A percentile compares a stretch with the other conserved stretches of the same genome.
phyloP scores from a whole-genome alignment of 2,888 invertebrate species.

The Malthinus seriepunctatus region DNA sequence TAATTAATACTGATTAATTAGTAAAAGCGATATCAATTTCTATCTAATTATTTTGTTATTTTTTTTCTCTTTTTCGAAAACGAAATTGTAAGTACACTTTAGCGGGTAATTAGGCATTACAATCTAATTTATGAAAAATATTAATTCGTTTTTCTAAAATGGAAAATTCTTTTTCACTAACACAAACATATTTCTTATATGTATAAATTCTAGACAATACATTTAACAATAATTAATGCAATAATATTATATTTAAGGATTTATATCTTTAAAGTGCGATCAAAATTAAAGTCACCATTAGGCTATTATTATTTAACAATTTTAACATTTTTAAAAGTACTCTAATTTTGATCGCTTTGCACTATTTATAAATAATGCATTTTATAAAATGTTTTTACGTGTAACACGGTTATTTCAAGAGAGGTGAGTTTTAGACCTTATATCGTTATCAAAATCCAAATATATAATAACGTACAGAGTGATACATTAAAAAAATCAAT shows the following conservation, averaged over 20 bases:
- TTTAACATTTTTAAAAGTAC: too few relatives aligned
- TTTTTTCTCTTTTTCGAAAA: conserved; percentile 9
- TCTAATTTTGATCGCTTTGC: too few relatives aligned
- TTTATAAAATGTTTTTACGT: too few relatives aligned
- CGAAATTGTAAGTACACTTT: conserved; percentile 30
- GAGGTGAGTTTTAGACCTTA: too few relatives aligned
- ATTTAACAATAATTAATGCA: conserved; percentile 16
- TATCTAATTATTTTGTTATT: conserved; percentile 1
- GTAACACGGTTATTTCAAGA: too few relatives aligned
- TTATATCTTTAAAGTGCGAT: too few relatives aligned
- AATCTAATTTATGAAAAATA: conserved; percentile 22
- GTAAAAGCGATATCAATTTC: conserved; percentile 1
- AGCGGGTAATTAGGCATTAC: conserved; percentile 27
- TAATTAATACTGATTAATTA: conserved; percentile 1
- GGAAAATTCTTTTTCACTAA: conserved; percentile 17
- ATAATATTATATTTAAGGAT: conserved; percentile 8
- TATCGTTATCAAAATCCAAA: too few relatives aligned
- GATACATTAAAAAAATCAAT: too few relatives aligned
- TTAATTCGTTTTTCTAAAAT: conserved; percentile 19
- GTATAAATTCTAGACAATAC: conserved; percentile 4
- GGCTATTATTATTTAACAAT: too few relatives aligned
- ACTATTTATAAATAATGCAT: too few relatives aligned
- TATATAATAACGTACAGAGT: too few relatives aligned
- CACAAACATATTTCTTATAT: neutral
- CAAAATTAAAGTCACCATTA: too few relatives aligned